Conservation (phyloP, 1,140 invertebrate genomes). For the Drosophila carrolli region DNA sequence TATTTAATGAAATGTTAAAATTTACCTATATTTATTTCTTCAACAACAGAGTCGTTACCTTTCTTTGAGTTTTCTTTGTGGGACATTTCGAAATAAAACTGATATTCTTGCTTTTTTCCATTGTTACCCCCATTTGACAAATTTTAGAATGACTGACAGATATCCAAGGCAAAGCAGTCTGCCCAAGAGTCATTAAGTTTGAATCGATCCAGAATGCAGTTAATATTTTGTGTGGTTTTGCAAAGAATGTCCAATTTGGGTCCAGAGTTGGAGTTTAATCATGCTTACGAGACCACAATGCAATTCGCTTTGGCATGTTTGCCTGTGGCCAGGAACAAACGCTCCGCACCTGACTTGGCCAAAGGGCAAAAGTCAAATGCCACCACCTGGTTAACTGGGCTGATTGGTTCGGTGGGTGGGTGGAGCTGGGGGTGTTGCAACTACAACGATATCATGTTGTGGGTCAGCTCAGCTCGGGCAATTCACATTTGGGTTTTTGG, state of each 20-base stretch:
- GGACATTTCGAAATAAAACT: no score
- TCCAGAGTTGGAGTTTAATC: slow-evolving; percentile 53
- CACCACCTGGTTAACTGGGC: slow-evolving; percentile 41
- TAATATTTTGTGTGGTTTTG: slow-evolving; percentile 47
- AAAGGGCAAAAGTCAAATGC: slow-evolving; percentile 40
- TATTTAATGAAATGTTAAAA: no score
- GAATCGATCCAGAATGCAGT: slow-evolving; percentile 26
- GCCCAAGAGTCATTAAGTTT: slow-evolving; percentile 20
- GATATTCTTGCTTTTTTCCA: no score
- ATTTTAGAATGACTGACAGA: background rate
- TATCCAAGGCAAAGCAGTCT: background rate
- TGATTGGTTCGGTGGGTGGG: slow-evolving; percentile 15
- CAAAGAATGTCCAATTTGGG: slow-evolving; percentile 17
- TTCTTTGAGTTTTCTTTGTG: no score
- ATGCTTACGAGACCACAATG: slow-evolving; percentile 48
- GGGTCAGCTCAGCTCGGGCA: slow-evolving; percentile 31
- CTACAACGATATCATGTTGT: slow-evolving; percentile 33
- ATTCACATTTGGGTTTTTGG: slow-evolving; percentile 79
- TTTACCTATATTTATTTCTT: no score
- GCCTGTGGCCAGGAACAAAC: slow-evolving; percentile 26
- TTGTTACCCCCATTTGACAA: background rate
- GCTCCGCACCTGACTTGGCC: slow-evolving; percentile 34
- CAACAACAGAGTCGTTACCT: no score
- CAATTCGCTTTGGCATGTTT: slow-evolving; percentile 71
- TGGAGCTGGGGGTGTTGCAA: slow-evolving; percentile 5